These are phyloP conservation scores for Sinotaia quadrata DNA, from an alignment of 2,888 invertebrate species.

Conservation along the genomic window DNA sequence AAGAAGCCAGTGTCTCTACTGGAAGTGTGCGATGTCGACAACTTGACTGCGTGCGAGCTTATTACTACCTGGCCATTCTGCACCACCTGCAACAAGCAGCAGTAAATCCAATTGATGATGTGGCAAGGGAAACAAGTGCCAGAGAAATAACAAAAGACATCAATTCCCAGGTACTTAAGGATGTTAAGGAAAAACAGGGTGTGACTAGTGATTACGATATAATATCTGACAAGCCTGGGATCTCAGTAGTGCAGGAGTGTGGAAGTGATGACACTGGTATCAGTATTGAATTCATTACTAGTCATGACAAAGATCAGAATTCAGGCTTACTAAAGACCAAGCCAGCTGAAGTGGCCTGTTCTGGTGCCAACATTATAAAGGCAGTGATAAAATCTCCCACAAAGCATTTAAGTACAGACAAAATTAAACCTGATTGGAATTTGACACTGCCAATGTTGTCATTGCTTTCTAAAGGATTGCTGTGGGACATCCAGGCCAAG, in stretches of 20 bases:
- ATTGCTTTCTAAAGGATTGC: conserved; percentile 54
- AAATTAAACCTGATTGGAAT: not conserved
- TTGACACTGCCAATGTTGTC: conserved; percentile 42
- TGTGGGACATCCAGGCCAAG: conserved; percentile 66
- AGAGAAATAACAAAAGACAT: not conserved
- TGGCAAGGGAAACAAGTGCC: not conserved
- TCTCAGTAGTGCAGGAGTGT: not conserved
- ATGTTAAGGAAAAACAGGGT: not conserved
- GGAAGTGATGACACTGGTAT: not conserved
- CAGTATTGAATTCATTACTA: not conserved
- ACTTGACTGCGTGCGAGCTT: conserved; percentile 63
- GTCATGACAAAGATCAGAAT: not conserved
- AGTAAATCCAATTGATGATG: conserved; percentile 5
- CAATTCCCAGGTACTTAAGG: not conserved
- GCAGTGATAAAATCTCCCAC: not conserved
- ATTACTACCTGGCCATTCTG: conserved; percentile 59
- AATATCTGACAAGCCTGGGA: too few species aligned
- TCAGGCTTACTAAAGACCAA: not conserved
- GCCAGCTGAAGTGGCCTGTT: not conserved
- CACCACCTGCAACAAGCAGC: conserved; percentile 45
- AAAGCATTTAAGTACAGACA: too few species aligned
- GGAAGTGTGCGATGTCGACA: conserved; percentile 57
- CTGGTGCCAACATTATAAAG: not conserved
- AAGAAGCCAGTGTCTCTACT: conserved; percentile 55
- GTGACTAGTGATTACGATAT: not conserved